phyloP scores from a whole-genome alignment of 2,113 vertebrate genomes.

The Phylloscopus trochilus region DNA sequence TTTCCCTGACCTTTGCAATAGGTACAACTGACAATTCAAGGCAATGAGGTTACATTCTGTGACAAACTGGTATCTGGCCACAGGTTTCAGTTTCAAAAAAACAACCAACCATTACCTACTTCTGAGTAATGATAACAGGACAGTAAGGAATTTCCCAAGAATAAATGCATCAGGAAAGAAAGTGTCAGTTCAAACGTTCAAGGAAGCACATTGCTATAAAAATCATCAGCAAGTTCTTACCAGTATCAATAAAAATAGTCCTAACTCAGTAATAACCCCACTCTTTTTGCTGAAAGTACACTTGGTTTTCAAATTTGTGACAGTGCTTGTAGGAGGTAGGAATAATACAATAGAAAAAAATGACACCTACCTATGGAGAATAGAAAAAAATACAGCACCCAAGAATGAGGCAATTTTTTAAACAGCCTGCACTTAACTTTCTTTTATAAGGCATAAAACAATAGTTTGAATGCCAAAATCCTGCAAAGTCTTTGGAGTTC shows the following conservation, averaged over 20 bases:
- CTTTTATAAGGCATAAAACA: not conserved
- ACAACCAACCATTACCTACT: not conserved
- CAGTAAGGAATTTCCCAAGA: not conserved
- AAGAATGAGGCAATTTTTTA: not conserved
- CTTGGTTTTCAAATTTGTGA: not conserved
- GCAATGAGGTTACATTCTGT: not conserved
- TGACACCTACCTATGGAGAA: not conserved
- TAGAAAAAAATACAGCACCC: rapidly evolving
- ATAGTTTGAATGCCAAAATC: not conserved
- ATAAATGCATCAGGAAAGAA: not conserved
- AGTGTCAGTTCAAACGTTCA: not conserved
- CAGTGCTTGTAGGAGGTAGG: not conserved
- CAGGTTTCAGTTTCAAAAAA: not conserved
- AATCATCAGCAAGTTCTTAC: not conserved
- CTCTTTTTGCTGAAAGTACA: not conserved
- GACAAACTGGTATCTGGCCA: not conserved
- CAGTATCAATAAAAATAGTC: not conserved
- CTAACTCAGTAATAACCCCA: not conserved
- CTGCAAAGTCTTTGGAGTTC: not conserved
- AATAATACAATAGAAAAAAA: not conserved
- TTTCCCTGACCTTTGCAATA: not conserved
- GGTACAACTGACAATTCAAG: not conserved
- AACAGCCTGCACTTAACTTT: not conserved
- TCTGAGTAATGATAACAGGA: not conserved
- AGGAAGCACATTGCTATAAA: not conserved